These are phyloP conservation scores for Neuroterus valhalla DNA, from an alignment of 1,140 invertebrate species.

Conservation along the genomic window DNA sequence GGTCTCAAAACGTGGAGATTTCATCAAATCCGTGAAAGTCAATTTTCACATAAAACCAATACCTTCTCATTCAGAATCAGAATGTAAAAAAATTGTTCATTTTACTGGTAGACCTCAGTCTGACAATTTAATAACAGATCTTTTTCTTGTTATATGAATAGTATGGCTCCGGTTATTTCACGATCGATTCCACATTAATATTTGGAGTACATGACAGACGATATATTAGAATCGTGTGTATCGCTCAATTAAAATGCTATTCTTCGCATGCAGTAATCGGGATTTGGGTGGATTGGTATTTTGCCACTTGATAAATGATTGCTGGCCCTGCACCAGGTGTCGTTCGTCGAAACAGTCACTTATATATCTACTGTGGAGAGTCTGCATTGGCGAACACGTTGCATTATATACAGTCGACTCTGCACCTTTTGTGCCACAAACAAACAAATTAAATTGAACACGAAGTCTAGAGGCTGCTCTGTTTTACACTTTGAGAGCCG, in stretches of 20 bases:
- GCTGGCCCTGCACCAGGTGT: not conserved
- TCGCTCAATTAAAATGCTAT: constrained; percentile 7
- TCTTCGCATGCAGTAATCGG: constrained; percentile 8
- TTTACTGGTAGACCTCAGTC: too few species aligned
- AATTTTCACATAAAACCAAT: too few species aligned
- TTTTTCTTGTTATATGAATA: too few species aligned
- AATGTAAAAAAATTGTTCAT: too few species aligned
- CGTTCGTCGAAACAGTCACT: not conserved
- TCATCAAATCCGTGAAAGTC: too few species aligned
- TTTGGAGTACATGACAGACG: too few species aligned
- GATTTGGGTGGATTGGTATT: not conserved
- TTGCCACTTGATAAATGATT: constrained; percentile 20
- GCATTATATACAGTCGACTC: not conserved
- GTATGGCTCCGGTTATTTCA: too few species aligned
- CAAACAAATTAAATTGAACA: constrained; percentile 7
- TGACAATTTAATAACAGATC: too few species aligned
- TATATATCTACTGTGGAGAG: not conserved
- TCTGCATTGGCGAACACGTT: not conserved
- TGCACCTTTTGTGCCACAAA: not conserved
- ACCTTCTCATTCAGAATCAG: too few species aligned
- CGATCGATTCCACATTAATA: too few species aligned
- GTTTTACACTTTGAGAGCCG: constrained; percentile 6
- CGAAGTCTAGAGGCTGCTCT: not conserved
- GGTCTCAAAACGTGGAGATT: too few species aligned
- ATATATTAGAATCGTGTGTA: too few species aligned